Base-by-base conservation (phyloP, 1,140 invertebrate species). In the Globodera rostochiensis region DNA sequence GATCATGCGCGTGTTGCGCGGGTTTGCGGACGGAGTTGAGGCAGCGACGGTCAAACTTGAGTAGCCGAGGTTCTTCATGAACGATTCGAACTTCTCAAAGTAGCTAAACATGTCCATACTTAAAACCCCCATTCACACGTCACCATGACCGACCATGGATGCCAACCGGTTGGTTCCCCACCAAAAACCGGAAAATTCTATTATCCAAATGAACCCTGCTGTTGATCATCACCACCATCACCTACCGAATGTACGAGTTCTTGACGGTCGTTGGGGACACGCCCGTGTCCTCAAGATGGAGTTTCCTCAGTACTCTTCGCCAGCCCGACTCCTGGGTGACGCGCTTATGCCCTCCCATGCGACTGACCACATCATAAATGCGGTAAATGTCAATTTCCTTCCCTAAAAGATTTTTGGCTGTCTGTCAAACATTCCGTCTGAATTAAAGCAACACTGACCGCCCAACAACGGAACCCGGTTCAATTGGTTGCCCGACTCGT, bases 1-100 rank as follows among this genome's bases (percentile, higher is more conserved):
- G 13, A 82, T 69, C 25, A 77, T 81, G 9, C 81, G 80, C 9
- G 81, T 74, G 74, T 45, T 82, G 60, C 81, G 57, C 21, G 53
- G 49, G n/a, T 66, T 45, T 73, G 81, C 36, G 3, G 80, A 81
- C 47, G 80, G 21, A 36, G 11, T 64, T 7, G 70, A 47, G 46
- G 73, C 6, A 53, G 69, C 67, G 25, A 78, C 77, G 70, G 57
- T 79, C 45, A 83, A 46, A 84, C 82, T 83, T 3, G 82, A 83
- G 45, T 83, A 84, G 25, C 82, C 82, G 6, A 83, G 67, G 47
- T 84, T 74, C 21, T 83, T 83, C 82, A 83, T 83, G 67, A 83
- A 83, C 7, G 82, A 77, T 36, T 84, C 82, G 46, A 82, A 82
- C 73, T 84, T 84, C 71, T 82, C 81, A 71, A 82, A 82, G 46